Conservation (phyloP, 1,140 invertebrate genomes). For the Monochamus saltuarius region DNA sequence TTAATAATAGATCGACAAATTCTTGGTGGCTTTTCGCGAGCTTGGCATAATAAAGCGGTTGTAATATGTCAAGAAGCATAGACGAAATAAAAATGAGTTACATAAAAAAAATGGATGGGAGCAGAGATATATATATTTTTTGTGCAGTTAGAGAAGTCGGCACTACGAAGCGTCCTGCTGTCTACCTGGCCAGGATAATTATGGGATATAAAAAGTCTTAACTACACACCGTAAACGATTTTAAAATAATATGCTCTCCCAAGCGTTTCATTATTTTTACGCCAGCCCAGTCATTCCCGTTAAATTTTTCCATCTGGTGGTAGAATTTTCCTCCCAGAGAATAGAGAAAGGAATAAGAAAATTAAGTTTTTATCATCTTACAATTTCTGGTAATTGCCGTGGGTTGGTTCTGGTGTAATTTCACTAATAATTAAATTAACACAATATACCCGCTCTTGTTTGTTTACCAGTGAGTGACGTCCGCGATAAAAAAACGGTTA, state of each 20-base stretch:
- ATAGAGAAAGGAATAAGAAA: no score
- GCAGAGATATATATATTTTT: no score
- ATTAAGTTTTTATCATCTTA: no score
- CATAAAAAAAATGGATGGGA: no score
- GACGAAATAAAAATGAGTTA: no score
- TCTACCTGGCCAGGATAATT: constrained; percentile 14
- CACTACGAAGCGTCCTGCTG: constrained; percentile 2
- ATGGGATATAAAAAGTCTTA: constrained; percentile 11
- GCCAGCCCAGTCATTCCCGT: not conserved
- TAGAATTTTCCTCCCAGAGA: not conserved
- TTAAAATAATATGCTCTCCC: not conserved
- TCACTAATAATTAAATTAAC: constrained; percentile 14
- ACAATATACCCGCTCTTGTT: constrained; percentile 6
- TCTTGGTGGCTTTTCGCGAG: no score
- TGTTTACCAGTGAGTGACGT: constrained; percentile 11
- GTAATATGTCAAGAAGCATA: no score
- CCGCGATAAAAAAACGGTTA: not conserved
- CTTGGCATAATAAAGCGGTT: no score
- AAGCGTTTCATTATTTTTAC: constrained; percentile 8
- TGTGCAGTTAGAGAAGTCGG: no score
- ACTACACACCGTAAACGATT: constrained; percentile 1
- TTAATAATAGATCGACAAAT: no score
- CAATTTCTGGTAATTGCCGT: constrained; percentile 1
- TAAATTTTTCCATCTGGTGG: not conserved
- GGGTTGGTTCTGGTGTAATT: constrained; percentile 1